Base-by-base conservation (phyloP, 2,797 vertebrate genomes). In the Sylvia borin region DNA sequence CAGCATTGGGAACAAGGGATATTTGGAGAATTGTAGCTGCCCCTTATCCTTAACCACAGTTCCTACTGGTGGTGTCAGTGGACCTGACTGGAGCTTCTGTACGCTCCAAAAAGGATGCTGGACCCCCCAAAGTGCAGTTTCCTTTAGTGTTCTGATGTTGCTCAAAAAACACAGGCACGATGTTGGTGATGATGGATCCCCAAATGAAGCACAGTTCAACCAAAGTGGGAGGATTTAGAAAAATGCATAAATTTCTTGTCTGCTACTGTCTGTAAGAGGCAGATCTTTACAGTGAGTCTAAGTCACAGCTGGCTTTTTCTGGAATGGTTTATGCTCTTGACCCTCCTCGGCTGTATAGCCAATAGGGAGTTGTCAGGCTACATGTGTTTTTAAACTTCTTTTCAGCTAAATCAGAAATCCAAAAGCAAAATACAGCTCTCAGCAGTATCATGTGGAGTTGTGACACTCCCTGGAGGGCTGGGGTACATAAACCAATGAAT, bases 321-420 rank as follows among this genome's bases (percentile, higher is more conserved):
- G 92, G 93, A 96, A 95, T 70, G 73, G 57, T 95, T 97, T 95
- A 89, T 88, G 87, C 75, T 96, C 90, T 92, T 95, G 96, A 97
- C 95, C 96, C 96, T 97, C 85, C 95, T 93, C 53, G 57, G 92
- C 90, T 95, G 57, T 86, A 53, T 48, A 95, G 92, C 89, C 96
- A 97, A 94, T 89, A 38, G 94, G 94, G 96, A 97, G 73, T 94
- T 97, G 96, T 97, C 96, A 97, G 87, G 93, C 96, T 97, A 96
- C 96, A 96, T 97, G 93, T 89, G 86, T 97, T 96, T 97, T 96
- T 87, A 95, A 97, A 89, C 81, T 97, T 96, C 89, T 95, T 95
- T 95, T 95, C 78, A 93, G 93, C 90, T 96, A 96, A 97, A 95
- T 92, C 93, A 96, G 77, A 97, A 92, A 95, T 85, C 89, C 50